These are phyloP conservation scores for Aphidius gifuensis DNA, from an alignment of 1,140 invertebrate genomes.

Conservation along the genomic window DNA sequence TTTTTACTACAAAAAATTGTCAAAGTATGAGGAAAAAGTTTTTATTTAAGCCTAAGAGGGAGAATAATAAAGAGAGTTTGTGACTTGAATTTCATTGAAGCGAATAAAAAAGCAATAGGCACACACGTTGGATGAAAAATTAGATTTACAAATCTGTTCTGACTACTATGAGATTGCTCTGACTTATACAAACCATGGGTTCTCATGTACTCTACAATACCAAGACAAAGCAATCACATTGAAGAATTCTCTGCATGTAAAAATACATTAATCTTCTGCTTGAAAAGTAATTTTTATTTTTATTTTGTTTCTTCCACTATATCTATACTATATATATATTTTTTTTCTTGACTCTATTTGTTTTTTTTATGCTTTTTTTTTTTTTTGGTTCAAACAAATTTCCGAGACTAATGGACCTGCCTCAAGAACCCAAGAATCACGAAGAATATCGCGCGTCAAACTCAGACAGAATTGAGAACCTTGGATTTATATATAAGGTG, in stretches of 20 bases:
- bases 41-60: slow-evolving; percentile 23
- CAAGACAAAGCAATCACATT: slow-evolving; percentile 19
- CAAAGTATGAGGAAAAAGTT: not conserved
- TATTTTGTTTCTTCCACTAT: not conserved
- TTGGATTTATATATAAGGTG: too few relatives aligned
- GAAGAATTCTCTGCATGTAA: not conserved
- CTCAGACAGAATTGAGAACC: too few relatives aligned
- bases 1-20: not conserved
- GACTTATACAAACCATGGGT: slow-evolving; percentile 4
- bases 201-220: slow-evolving; percentile 15
- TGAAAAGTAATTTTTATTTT: not conserved
- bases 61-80: slow-evolving; percentile 18
- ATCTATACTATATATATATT: not conserved
- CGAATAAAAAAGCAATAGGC: slow-evolving; percentile 11
- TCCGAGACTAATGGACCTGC: slow-evolving; percentile 18
- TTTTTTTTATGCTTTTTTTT: slow-evolving; percentile 2
- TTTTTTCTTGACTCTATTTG: not conserved
- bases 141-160: slow-evolving; percentile 49
- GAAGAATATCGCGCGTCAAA: too few relatives aligned
- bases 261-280: slow-evolving; percentile 24
- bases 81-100: not conserved
- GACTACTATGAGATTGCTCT: slow-evolving; percentile 39
- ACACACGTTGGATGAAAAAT: slow-evolving; percentile 46
- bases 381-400: not conserved
- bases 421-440: too few relatives aligned